Percentiles rank a stretch among this genome's conserved stretches.
phyloP scores from a whole-genome alignment of 2,113 vertebrate species.

The Neolamprologus devosi region DNA sequence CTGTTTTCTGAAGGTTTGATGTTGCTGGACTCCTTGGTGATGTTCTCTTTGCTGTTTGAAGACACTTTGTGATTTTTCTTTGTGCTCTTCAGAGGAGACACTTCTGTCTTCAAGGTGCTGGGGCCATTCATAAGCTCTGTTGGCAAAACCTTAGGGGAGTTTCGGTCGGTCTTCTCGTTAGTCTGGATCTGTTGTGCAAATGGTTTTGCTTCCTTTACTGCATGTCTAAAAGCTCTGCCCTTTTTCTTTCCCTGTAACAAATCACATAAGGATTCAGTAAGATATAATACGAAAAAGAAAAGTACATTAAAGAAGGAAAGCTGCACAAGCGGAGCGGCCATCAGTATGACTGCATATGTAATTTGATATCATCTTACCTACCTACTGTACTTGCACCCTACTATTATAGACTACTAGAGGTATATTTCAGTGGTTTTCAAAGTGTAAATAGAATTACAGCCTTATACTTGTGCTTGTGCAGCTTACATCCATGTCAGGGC shows the following conservation, averaged over 20 bases:
- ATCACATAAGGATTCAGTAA: not conserved
- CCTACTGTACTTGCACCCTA: not conserved
- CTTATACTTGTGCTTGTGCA: not conserved
- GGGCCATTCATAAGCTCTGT: constrained; percentile 14
- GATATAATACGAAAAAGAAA: not conserved
- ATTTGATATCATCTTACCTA: not conserved
- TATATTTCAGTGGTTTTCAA: not conserved
- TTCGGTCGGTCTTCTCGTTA: not conserved
- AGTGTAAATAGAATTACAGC: not conserved
- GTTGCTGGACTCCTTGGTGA: not conserved
- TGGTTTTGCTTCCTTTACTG: constrained; percentile 4
- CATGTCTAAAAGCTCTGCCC: not conserved
- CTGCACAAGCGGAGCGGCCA: not conserved
- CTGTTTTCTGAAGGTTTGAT: not conserved
- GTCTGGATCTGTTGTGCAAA: not conserved
- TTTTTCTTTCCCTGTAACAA: constrained; percentile 23
- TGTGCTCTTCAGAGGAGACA: not conserved
- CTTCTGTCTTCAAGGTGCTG: not conserved
- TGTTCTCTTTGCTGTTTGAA: constrained; percentile 33
- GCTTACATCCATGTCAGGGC: not conserved
- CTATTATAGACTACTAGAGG: not conserved
- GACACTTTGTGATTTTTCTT: not conserved
- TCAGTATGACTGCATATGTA: not conserved
- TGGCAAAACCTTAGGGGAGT: not conserved
- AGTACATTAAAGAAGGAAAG: not conserved